A percentile compares a stretch with the other conserved stretches of the same genome.
Conservation (phyloP, 1,140 invertebrate genomes). For the Drosophila funebris region DNA sequence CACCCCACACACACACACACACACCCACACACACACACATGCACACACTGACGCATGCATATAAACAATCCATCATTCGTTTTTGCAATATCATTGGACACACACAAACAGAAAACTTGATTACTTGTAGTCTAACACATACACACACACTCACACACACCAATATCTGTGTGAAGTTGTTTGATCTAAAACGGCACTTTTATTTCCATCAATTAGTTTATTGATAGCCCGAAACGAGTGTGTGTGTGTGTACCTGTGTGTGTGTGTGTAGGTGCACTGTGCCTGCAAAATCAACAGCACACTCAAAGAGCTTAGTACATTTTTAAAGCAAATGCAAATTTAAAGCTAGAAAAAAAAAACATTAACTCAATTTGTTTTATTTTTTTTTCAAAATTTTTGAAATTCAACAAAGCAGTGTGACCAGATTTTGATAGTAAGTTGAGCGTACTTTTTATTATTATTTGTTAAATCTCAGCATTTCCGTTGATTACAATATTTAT, state of each 20-base stretch:
- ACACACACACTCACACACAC: background rate
- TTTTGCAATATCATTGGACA: constrained; percentile 20
- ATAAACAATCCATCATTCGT: constrained; percentile 17
- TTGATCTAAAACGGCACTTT: constrained; percentile 27
- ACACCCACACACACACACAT: background rate
- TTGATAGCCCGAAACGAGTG: constrained; percentile 11
- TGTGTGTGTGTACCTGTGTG: background rate
- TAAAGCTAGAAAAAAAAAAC: background rate
- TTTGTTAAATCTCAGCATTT: no score
- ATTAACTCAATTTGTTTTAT: no score
- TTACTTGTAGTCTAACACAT: background rate
- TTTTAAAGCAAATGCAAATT: no score
- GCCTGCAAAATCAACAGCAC: background rate
- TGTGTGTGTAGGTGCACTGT: background rate
- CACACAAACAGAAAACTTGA: background rate
- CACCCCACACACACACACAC: background rate
- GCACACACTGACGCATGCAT: background rate
- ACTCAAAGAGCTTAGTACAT: no score
- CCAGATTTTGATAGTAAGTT: no score
- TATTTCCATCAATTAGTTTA: constrained; percentile 39
- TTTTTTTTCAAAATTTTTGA: no score
- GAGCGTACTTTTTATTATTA: no score
- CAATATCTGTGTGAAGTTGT: background rate
- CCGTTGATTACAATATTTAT: no score
- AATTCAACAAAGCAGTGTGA: no score